Base-by-base conservation (phyloP, 35 echinoderm and acorn worm species). In the Eucidaris tribuloides region DNA sequence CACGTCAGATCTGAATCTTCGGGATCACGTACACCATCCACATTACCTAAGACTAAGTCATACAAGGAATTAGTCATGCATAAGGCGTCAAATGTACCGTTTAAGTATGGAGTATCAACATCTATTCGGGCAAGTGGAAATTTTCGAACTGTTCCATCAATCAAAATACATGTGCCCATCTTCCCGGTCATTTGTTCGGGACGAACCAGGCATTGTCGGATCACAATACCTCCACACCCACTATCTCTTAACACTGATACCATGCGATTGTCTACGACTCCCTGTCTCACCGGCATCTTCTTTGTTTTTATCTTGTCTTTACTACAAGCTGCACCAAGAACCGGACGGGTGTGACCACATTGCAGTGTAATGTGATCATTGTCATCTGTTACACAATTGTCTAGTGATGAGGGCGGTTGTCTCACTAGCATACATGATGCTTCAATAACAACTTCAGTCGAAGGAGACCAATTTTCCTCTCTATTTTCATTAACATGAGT, bases 41-140 rank as follows among this genome's bases (percentile, higher is more conserved):
- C 64, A 46, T 84, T 84, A 42, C 88, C 88, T 71, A 84, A 7
- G 25, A 90, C 40, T 2, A 90, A 24, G 38, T 90, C 80, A 35
- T 90, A 90, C 36, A 90, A 42, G 30, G 88, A 81, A 43, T 83
- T 90, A 42, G 27, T n/a, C 87, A 84, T 84, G 52, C 79, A 89
- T 45, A 89, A 14, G 13, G 87, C 87, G 31, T 68, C 18, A 19
- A 83, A 62, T 50, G 13, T 27, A 3, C 80, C 87, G 25, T 38
- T 39, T 66, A 58, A 89, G 49, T 34, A 91, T 22, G 89, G 82
- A 18, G 89, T 79, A 48, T 91, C 82, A n/a, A 91, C 43, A 19
- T 34, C n/a, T 46, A 85, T 85, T 14, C 14, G 25, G 7, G 89
- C 89, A 34, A 85, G 63, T 41, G 89, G 89, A 45, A 79, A 76